phyloP scores from a whole-genome alignment of 2,113 vertebrate genomes.

The Ctenomys sociabilis region DNA sequence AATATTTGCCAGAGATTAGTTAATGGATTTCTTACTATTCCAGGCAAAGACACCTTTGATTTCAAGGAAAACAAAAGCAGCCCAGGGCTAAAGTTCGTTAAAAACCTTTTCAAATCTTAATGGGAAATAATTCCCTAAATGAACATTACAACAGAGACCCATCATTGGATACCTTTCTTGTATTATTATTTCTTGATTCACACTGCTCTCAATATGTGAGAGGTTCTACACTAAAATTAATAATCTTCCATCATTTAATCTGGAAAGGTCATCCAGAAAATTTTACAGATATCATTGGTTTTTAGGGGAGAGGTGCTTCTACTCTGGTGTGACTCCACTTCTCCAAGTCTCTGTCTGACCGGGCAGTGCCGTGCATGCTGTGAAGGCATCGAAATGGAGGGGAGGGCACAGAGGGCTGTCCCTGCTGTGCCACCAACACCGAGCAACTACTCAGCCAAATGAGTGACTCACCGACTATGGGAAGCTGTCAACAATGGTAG shows the following conservation, averaged over 20 bases:
- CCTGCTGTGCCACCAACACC: not conserved
- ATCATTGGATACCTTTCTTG: not conserved
- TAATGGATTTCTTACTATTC: conserved; percentile 53
- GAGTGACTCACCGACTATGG: not conserved
- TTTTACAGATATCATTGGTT: not conserved
- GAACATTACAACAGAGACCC: not conserved
- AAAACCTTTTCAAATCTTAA: conserved; percentile 4
- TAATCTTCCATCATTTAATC: not conserved
- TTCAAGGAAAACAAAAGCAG: conserved; percentile 1
- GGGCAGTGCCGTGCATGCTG: accelerated
- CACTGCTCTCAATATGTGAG: not conserved
- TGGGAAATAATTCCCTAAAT: conserved; percentile 1
- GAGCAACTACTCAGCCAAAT: too few species aligned
- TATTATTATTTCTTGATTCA: not conserved
- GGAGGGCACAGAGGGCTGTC: not conserved
- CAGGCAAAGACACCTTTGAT: conserved; percentile 6
- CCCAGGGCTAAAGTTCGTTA: not conserved
- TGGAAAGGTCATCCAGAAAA: not conserved
- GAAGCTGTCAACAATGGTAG: not conserved
- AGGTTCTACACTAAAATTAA: not conserved
- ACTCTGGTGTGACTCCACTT: not conserved
- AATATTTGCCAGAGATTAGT: conserved; percentile 78
- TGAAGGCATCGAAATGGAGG: not conserved
- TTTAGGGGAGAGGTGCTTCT: not conserved
- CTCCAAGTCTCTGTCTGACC: not conserved